These are phyloP conservation scores for Trissolcus brochymenae DNA, from an alignment of 2,888 invertebrate genomes.

Conservation along the genomic window DNA sequence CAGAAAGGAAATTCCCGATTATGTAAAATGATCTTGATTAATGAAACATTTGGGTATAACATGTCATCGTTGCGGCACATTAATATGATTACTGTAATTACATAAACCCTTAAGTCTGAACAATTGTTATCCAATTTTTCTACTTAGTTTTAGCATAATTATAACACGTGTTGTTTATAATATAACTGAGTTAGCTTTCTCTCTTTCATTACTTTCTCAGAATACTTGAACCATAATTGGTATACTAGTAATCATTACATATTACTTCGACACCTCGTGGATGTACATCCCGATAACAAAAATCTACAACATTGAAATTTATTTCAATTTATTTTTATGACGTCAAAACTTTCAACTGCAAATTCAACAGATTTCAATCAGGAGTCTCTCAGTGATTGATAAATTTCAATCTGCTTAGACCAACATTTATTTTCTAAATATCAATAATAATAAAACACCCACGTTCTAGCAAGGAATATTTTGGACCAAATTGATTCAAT, in stretches of 20 bases:
- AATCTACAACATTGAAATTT: conserved; percentile 1
- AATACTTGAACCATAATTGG: conserved; percentile 40
- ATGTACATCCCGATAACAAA: conserved; percentile 25
- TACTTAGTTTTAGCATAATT: conserved; percentile 44
- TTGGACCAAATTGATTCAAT: conserved; percentile 1
- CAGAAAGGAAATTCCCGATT: too few relatives aligned
- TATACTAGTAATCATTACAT: conserved; percentile 31
- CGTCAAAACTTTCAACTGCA: too few relatives aligned
- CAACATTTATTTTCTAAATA: not conserved
- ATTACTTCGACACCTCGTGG: conserved; percentile 57
- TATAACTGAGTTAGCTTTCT: conserved; percentile 60
- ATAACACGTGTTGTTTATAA: conserved; percentile 42
- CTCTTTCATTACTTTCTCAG: conserved; percentile 63
- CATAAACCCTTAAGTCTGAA: conserved; percentile 34
- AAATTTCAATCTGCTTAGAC: too few relatives aligned
- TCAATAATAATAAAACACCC: not conserved
- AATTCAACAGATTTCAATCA: too few relatives aligned
- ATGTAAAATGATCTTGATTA: too few relatives aligned
- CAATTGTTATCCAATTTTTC: conserved; percentile 38
- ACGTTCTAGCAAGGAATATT: not conserved
- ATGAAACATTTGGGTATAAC: too few relatives aligned
- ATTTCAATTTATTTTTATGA: not conserved
- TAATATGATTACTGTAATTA: conserved; percentile 13
- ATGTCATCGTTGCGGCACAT: too few relatives aligned
- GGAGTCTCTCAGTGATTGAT: too few relatives aligned